phyloP scores from a whole-genome alignment of 1,140 invertebrate genomes.

The Metaphire vulgaris region DNA sequence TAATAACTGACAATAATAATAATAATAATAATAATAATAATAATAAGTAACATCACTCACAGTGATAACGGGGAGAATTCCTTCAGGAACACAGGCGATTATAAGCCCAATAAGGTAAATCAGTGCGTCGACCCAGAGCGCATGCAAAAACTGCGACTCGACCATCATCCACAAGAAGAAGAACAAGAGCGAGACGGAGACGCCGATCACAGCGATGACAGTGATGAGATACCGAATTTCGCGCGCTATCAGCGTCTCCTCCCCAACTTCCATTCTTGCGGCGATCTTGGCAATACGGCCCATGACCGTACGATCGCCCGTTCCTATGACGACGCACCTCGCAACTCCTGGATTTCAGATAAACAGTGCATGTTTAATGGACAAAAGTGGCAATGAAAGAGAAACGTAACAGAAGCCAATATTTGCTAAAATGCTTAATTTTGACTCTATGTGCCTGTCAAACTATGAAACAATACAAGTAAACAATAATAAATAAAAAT shows the following conservation, averaged over 20 bases:
- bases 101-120: constrained; percentile 98
- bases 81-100: constrained; percentile 96
- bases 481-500: too few species aligned
- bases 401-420: not conserved
- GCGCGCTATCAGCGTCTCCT: constrained; percentile 91
- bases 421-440: too few species aligned
- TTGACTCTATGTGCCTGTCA: too few species aligned
- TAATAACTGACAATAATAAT: too few species aligned
- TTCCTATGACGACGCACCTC: constrained; percentile 86
- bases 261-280: constrained; percentile 88
- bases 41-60: too few species aligned
- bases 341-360: not conserved
- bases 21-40: too few species aligned
- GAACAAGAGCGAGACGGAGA: constrained; percentile 94
- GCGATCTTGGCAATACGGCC: constrained; percentile 94
- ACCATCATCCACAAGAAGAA: constrained; percentile 94
- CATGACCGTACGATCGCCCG: constrained; percentile 98
- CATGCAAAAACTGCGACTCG: constrained; percentile 62
- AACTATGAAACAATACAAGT: too few species aligned
- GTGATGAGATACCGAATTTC: constrained; percentile 99
- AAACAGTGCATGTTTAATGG: not conserved
- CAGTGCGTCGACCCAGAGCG: constrained; percentile 95
- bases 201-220: constrained; percentile 85
- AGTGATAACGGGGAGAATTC: constrained; percentile 91
- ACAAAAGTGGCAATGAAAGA: constrained; percentile 5